Evolutionary conservation across 2,113 vertebrate genomes (phyloP).

Genomic region (Hypanus sabinus): DNA sequence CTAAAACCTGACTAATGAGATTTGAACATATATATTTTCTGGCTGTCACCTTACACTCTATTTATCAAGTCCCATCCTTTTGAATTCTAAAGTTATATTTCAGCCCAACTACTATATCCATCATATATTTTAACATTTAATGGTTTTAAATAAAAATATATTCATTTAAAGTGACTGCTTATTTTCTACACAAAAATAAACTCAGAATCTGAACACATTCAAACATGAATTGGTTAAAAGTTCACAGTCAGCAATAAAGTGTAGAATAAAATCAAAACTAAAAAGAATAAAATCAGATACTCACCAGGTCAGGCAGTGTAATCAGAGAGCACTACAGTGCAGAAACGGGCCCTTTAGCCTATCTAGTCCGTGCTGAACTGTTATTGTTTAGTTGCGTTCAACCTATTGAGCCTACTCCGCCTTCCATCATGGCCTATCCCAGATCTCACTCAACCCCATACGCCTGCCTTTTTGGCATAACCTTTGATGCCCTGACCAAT

Average conservation of each 20-base stretch:
- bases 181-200: background rate
- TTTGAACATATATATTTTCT: background rate
- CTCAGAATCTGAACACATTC: background rate
- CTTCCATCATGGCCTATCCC: no score
- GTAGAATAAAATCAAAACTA: no score
- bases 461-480: no score
- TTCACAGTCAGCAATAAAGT: background rate
- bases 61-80: background rate
- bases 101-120: background rate
- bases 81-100: background rate
- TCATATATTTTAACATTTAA: background rate
- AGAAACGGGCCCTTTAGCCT: no score
- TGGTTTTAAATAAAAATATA: background rate
- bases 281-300: no score
- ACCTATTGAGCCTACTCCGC: no score
- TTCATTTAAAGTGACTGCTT: background rate
- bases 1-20: slow-evolving; percentile 61
- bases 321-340: no score
- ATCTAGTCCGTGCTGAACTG: no score
- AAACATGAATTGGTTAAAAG: background rate
- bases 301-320: no score
- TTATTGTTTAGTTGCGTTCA: no score
- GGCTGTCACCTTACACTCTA: background rate
- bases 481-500: no score
- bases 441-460: no score